These are phyloP conservation scores for Horisme vitalbata DNA, from an alignment of 2,888 invertebrate species.

Conservation along the genomic window DNA sequence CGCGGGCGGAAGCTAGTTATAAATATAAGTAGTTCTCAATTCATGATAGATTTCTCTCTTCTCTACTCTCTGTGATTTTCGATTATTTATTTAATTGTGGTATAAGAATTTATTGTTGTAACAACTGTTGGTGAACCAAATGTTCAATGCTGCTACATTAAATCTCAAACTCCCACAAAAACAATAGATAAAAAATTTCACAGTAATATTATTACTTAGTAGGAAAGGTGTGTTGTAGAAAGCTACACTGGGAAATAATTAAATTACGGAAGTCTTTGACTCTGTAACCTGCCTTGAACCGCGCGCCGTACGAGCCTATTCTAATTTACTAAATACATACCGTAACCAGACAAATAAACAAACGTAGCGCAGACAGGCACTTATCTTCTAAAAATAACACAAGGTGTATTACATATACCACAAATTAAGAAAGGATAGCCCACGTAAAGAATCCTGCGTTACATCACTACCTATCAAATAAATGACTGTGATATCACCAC, in stretches of 20 bases:
- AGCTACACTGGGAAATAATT: slow-evolving; percentile 1
- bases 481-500: slow-evolving; percentile 66
- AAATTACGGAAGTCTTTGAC: slow-evolving; percentile 22
- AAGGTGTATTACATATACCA: slow-evolving; percentile 32
- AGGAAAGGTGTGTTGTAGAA: no score
- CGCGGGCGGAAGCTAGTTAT: no score
- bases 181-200: no score
- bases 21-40: no score
- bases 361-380: slow-evolving; percentile 44
- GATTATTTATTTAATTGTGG: no score
- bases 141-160: no score
- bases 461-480: slow-evolving; percentile 54
- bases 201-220: no score
- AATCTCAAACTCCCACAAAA: no score
- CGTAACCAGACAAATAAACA: slow-evolving; percentile 56
- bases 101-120: no score
- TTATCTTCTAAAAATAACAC: slow-evolving; percentile 69
- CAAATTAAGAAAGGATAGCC: slow-evolving; percentile 16
- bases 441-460: slow-evolving; percentile 21
- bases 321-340: slow-evolving; percentile 8
- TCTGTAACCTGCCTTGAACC: slow-evolving; percentile 28
- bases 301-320: slow-evolving; percentile 13
- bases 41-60: no score
- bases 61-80: no score
- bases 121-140: no score